Evolutionary conservation across 2,888 invertebrate genomes (phyloP), one percentile per base, ranked within the genome.

Genomic region (Lagria hirta): DNA sequence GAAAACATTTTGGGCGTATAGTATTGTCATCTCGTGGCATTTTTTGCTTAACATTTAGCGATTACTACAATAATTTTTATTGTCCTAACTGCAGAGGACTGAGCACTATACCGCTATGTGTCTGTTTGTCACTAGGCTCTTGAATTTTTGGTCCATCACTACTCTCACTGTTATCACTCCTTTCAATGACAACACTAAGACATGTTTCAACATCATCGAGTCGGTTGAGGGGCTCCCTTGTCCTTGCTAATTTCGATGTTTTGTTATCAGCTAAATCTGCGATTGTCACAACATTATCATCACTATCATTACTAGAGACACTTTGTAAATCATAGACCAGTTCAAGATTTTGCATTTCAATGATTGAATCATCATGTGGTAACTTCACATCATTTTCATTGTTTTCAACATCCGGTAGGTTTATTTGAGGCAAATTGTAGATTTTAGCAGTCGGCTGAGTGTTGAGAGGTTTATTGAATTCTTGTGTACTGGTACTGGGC

Each of bases 81-180:
- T 69, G 69, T 70, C 78, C 77, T 61, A 82, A 72, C 64, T 81
- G 81, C 51, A 80, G 76, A 54, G 81, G 81, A 62, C 81, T 81
- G 58, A 82, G 75, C 49, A 82, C 79, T 50, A 82, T 79, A 52
- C 81, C 82, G 62, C 72, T 72, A 56, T 68, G 79, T 72, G 73
- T 58, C 38, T 58, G 53, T 55, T 60, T 65, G 34, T 61, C 62
- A 54, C 52, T 44, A 47, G 51, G 57, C 26, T 57, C 52, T 43
- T 34, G 42, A 22, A 48, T 37, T 23, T 36, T 42, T 10, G 8
- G 16, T 21, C 45, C 52, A 36, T 55, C 55, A 43, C 49, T 57
- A 48, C 60, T 57, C 35, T 58, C 62, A 49, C 57, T 57, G 48
- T 61, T 62, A 50, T 64, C 64, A 57, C 60, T 62, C 49, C 61